These are phyloP conservation scores for Microctenopoma stevenorrisi DNA, from an alignment of 2,797 vertebrate species.

Conservation along the genomic window DNA sequence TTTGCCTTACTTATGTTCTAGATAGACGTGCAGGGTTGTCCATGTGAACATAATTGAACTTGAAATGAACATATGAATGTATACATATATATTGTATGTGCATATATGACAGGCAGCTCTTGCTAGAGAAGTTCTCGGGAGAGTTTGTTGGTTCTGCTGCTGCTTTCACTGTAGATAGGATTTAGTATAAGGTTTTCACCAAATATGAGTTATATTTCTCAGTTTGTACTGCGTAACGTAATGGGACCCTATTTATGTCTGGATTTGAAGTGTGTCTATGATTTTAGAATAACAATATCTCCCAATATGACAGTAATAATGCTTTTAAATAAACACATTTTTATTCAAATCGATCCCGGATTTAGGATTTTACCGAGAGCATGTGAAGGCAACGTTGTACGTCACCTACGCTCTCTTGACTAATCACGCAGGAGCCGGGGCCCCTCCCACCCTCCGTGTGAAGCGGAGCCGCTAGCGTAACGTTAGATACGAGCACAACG, in stretches of 20 bases:
- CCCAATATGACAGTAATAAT: too few relatives aligned
- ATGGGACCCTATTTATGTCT: too few relatives aligned
- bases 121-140: too few relatives aligned
- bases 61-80: neutral
- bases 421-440: constrained; percentile 52
- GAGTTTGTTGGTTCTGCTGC: too few relatives aligned
- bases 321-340: too few relatives aligned
- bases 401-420: constrained; percentile 41
- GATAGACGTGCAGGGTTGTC: too few relatives aligned
- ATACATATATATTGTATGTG: neutral
- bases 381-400: constrained; percentile 56
- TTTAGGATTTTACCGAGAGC: constrained; percentile 6
- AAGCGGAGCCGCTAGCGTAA: constrained; percentile 42
- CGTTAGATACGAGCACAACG: constrained; percentile 48
- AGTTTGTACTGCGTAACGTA: too few relatives aligned
- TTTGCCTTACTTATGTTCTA: neutral
- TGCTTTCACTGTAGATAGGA: too few relatives aligned
- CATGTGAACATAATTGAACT: too few relatives aligned
- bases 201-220: too few relatives aligned
- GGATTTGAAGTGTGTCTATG: neutral
- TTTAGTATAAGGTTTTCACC: neutral
- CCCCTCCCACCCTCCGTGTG: constrained; percentile 47
- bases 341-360: too few relatives aligned
- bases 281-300: neutral
- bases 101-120: too few relatives aligned